A percentile compares a stretch with the other conserved stretches of the same genome.
These are phyloP conservation scores for Toxotes chatareus DNA, from an alignment of 2,113 vertebrate species.

Conservation along the genomic window DNA sequence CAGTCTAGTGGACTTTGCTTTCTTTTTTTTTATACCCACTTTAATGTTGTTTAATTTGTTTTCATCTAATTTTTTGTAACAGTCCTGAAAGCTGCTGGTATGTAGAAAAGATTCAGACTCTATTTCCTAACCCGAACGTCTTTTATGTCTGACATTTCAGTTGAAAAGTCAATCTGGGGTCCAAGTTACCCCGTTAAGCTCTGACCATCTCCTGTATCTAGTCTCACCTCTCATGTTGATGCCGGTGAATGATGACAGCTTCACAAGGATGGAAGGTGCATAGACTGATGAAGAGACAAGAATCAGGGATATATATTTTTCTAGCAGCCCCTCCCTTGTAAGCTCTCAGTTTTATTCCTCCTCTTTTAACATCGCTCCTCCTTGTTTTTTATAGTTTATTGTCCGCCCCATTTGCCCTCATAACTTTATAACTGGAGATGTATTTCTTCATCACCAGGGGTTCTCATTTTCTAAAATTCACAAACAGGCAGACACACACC, in stretches of 20 bases:
- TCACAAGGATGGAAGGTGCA: constrained; percentile 26
- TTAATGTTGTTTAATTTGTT: neutral
- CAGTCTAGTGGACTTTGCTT: neutral
- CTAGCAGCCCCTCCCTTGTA: constrained; percentile 55
- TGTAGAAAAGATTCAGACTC: too few species aligned
- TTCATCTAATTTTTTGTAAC: neutral
- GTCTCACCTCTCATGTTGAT: constrained; percentile 83
- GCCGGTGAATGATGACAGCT: constrained; percentile 29
- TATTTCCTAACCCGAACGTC: neutral
- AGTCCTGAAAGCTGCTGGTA: too few species aligned
- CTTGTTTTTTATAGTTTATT: constrained; percentile 5
- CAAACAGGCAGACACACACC: constrained; percentile 23
- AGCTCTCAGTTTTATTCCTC: constrained; percentile 31
- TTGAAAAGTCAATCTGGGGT: neutral
- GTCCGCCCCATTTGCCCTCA: constrained; percentile 16
- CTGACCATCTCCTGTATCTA: neutral
- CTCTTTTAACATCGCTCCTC: constrained; percentile 31
- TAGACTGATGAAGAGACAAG: constrained; percentile 1
- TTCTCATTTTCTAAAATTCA: constrained; percentile 22
- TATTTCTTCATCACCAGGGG: constrained; percentile 27
- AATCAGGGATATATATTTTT: constrained; percentile 67
- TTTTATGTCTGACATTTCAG: neutral
- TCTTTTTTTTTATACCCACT: neutral
- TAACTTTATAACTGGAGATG: neutral
- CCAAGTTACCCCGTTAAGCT: neutral